Conservation (phyloP, 2,888 invertebrate species). For the Meteorus cinctellus region DNA sequence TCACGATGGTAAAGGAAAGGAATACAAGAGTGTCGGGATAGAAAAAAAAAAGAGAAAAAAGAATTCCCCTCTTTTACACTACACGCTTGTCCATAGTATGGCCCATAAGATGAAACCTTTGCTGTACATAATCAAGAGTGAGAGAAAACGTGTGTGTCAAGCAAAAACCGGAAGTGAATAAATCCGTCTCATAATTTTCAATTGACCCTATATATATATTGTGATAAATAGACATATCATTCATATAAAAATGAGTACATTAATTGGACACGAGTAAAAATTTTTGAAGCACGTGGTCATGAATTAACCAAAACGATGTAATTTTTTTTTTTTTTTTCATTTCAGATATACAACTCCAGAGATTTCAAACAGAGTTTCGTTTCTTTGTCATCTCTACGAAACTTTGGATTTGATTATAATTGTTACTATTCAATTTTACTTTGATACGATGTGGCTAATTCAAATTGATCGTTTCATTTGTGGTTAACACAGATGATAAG, state of each 20-base stretch:
- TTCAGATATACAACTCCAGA: no score
- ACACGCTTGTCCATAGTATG: neutral
- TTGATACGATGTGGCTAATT: no score
- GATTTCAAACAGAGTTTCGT: no score
- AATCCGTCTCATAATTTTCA: slow-evolving; percentile 8
- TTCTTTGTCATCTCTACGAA: no score
- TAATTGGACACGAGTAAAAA: no score
- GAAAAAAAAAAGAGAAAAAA: slow-evolving; percentile 25
- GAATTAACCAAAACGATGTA: no score
- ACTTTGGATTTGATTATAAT: no score
- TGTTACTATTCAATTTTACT: no score
- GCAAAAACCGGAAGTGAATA: slow-evolving; percentile 27
- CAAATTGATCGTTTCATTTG: no score
- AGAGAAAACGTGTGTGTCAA: slow-evolving; percentile 22
- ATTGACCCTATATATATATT: neutral
- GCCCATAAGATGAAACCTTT: slow-evolving; percentile 61
- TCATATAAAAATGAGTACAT: neutral
- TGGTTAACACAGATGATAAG: no score
- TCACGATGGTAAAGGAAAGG: slow-evolving; percentile 53
- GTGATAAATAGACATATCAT: neutral
- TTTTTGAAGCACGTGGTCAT: no score
- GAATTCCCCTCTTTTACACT: slow-evolving; percentile 25
- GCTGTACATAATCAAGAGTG: slow-evolving; percentile 57
- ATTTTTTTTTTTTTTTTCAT: no score
- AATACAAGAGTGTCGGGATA: slow-evolving; percentile 40